Conservation (phyloP, 2,888 invertebrate genomes). For the Epistrophe eligans region DNA sequence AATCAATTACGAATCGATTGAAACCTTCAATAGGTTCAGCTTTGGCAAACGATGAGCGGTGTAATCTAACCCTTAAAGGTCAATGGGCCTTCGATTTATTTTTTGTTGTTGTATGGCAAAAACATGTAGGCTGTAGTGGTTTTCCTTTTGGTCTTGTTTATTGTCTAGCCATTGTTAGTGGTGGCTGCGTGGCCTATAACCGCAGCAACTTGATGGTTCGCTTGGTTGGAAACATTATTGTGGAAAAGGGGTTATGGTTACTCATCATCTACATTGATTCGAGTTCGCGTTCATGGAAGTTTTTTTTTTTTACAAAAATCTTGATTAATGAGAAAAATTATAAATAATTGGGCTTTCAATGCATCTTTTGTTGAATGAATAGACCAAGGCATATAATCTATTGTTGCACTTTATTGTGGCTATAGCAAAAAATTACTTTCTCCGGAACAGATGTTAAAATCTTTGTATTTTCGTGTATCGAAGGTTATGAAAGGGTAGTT, state of each 20-base stretch:
- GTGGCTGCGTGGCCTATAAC: slow-evolving; percentile 60
- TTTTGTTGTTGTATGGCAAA: slow-evolving; percentile 47
- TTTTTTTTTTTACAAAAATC: slow-evolving; percentile 36
- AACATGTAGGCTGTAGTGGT: not conserved
- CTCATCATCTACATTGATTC: slow-evolving; percentile 32
- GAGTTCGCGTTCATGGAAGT: slow-evolving; percentile 43
- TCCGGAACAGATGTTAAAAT: slow-evolving; percentile 50
- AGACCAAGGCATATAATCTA: not conserved
- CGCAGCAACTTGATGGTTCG: slow-evolving; percentile 4
- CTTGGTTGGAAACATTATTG: slow-evolving; percentile 3
- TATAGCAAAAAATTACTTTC: slow-evolving; percentile 43
- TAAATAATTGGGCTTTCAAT: slow-evolving; percentile 67
- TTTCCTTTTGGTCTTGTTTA: not conserved
- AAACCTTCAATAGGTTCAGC: slow-evolving; percentile 39
- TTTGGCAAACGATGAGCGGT: slow-evolving; percentile 52
- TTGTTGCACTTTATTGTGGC: slow-evolving; percentile 15
- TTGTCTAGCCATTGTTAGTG: slow-evolving; percentile 44
- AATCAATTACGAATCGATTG: slow-evolving; percentile 70
- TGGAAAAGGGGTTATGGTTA: not conserved
- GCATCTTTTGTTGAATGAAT: slow-evolving; percentile 63
- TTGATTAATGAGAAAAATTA: slow-evolving; percentile 75
- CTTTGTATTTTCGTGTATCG: not conserved
- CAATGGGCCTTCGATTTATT: slow-evolving; percentile 40
- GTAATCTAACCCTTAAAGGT: slow-evolving; percentile 75
- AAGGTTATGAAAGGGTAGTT: slow-evolving; percentile 21